phyloP scores from a whole-genome alignment of 2,888 invertebrate species.

The Tinea trinotella region DNA sequence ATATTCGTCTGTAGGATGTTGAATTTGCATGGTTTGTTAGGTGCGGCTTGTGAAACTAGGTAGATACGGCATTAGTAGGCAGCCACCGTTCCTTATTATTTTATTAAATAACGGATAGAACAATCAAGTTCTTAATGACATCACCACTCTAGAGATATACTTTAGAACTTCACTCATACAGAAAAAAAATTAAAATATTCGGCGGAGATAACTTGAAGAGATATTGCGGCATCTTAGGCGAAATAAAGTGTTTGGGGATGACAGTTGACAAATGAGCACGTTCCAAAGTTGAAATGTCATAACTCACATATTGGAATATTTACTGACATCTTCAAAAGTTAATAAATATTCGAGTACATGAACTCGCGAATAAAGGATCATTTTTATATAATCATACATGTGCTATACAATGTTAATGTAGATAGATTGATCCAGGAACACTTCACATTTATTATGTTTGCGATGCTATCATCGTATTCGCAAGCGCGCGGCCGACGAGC shows the following conservation, averaged over 20 bases:
- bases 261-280: conserved; percentile 6
- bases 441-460: conserved; percentile 34
- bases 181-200: conserved; percentile 2
- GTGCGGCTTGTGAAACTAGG: conserved; percentile 26
- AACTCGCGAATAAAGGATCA: not conserved
- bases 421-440: conserved; percentile 15
- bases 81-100: conserved; percentile 1
- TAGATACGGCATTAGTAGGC: not conserved
- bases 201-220: not conserved
- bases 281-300: conserved; percentile 3
- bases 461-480: conserved; percentile 37
- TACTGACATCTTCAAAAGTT: not conserved
- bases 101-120: not conserved
- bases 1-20: conserved; percentile 37
- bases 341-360: not conserved
- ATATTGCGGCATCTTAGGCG: conserved; percentile 4
- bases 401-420: not conserved
- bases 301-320: not conserved
- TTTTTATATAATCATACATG: not conserved
- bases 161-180: not conserved
- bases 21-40: conserved; percentile 37
- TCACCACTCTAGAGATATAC: not conserved
- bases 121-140: not conserved
- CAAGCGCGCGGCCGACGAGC: conserved; percentile 28
- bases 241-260: conserved; percentile 7